Conservation (phyloP, 2,888 invertebrate species). For the Lomographa bimaculata region DNA sequence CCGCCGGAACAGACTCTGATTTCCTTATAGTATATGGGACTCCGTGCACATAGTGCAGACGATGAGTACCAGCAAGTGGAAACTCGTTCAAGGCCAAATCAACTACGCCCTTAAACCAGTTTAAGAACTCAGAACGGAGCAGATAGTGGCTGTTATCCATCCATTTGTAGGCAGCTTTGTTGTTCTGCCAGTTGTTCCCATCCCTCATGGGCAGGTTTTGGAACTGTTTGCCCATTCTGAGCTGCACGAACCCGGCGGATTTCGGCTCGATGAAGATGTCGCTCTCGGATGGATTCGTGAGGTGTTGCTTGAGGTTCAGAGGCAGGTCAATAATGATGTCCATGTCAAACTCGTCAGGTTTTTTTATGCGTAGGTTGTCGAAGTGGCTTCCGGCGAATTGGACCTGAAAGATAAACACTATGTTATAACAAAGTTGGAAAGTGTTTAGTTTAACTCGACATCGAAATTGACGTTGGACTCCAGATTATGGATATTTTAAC, state of each 20-base stretch:
- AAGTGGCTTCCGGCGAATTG: constrained; percentile 84
- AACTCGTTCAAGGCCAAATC: constrained; percentile 61
- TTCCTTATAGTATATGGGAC: constrained; percentile 57
- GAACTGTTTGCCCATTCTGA: constrained; percentile 63
- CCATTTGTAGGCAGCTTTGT: constrained; percentile 64
- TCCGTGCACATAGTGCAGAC: constrained; percentile 47
- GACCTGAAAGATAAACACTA: constrained; percentile 52
- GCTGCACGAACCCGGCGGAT: constrained; percentile 70
- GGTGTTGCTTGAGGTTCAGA: constrained; percentile 47
- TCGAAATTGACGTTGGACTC: no score
- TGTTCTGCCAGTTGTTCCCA: constrained; percentile 48
- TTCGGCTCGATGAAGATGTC: constrained; percentile 63
- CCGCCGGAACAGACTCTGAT: constrained; percentile 78
- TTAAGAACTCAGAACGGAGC: constrained; percentile 67
- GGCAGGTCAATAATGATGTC: constrained; percentile 82
- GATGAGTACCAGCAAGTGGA: constrained; percentile 17
- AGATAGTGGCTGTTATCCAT: constrained; percentile 64
- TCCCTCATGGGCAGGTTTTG: constrained; percentile 49
- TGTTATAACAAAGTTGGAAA: no score
- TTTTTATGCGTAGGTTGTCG: constrained; percentile 81
- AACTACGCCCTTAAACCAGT: constrained; percentile 82
- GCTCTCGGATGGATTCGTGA: constrained; percentile 43
- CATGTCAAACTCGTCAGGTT: constrained; percentile 85
- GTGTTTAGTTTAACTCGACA: no score
- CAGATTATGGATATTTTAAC: no score